These are phyloP conservation scores for Brevimyrus niger DNA, from an alignment of 2,113 vertebrate genomes.

Conservation along the genomic window DNA sequence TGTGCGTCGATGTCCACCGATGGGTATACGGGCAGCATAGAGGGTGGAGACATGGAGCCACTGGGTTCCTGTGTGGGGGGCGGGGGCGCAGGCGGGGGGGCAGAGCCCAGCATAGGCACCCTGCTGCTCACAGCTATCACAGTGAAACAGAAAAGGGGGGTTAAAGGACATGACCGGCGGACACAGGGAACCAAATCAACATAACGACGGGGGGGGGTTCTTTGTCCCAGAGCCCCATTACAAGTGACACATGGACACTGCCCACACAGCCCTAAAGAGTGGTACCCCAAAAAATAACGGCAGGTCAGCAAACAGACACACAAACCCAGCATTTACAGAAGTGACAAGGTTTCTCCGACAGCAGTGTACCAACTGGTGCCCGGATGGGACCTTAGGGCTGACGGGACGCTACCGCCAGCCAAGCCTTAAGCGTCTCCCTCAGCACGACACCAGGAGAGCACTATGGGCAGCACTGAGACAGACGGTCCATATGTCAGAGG, in stretches of 20 bases:
- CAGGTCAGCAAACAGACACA: not conserved
- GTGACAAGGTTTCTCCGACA: not conserved
- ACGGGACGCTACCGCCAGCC: not conserved
- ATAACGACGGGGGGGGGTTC: not conserved
- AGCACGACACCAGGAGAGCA: not conserved
- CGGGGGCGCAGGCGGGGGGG: constrained; percentile 73
- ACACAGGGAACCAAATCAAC: not conserved
- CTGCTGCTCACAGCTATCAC: constrained; percentile 88
- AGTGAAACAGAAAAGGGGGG: not conserved
- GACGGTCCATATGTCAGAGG: not conserved
- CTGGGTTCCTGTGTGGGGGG: constrained; percentile 64
- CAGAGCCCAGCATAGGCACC: constrained; percentile 77
- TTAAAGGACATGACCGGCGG: not conserved
- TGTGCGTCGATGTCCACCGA: constrained; percentile 97
- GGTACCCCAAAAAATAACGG: not conserved
- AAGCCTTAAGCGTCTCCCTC: not conserved
- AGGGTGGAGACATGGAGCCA: constrained; percentile 71
- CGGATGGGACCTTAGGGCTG: not conserved
- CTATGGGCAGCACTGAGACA: not conserved
- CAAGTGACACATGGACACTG: not conserved
- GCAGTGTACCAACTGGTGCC: not conserved
- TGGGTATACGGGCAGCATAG: constrained; percentile 82
- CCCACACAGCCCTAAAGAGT: not conserved
- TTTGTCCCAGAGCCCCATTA: not conserved
- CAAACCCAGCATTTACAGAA: not conserved